Percentiles rank a stretch among this genome's conserved stretches.
Evolutionary conservation across 2,888 invertebrate species (phyloP).

Genomic region (Argynnis bischoffii): DNA sequence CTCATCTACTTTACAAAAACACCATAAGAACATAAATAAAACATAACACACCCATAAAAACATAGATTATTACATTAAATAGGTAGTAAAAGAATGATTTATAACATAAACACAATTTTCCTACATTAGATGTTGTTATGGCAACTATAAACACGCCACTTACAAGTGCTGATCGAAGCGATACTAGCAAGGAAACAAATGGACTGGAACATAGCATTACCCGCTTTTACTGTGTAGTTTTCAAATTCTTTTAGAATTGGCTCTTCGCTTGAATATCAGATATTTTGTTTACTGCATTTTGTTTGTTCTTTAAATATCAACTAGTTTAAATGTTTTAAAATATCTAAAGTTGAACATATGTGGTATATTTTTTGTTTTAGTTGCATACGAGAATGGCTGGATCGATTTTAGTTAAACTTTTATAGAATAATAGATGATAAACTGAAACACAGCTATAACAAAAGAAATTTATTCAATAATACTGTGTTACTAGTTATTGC

Average conservation of each 20-base stretch:
- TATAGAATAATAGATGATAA: too few species aligned
- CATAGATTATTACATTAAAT: constrained; percentile 13
- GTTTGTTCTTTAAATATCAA: constrained; percentile 1
- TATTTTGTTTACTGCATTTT: constrained; percentile 16
- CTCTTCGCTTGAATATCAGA: constrained; percentile 2
- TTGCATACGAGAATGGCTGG: too few species aligned
- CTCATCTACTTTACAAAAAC: too few species aligned
- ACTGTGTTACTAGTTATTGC: too few species aligned
- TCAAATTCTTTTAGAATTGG: constrained; percentile 15
- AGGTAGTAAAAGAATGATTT: constrained; percentile 8
- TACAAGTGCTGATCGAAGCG: constrained; percentile 26
- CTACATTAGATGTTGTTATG: constrained; percentile 13
- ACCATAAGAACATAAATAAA: too few species aligned
- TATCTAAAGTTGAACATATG: too few species aligned
- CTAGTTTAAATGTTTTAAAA: too few species aligned
- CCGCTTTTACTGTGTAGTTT: constrained; percentile 14
- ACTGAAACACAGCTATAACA: too few species aligned
- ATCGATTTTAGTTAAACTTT: too few species aligned
- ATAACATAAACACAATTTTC: constrained; percentile 20
- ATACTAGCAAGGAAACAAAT: constrained; percentile 27
- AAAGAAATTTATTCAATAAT: too few species aligned
- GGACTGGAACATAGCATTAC: constrained; percentile 27
- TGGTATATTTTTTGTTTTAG: too few species aligned
- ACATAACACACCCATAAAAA: neutral
- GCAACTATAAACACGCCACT: constrained; percentile 28